Percentiles rank a stretch among this genome's conserved stretches.
Conservation (phyloP, 2,113 vertebrate species). For the Pongo pygmaeus region DNA sequence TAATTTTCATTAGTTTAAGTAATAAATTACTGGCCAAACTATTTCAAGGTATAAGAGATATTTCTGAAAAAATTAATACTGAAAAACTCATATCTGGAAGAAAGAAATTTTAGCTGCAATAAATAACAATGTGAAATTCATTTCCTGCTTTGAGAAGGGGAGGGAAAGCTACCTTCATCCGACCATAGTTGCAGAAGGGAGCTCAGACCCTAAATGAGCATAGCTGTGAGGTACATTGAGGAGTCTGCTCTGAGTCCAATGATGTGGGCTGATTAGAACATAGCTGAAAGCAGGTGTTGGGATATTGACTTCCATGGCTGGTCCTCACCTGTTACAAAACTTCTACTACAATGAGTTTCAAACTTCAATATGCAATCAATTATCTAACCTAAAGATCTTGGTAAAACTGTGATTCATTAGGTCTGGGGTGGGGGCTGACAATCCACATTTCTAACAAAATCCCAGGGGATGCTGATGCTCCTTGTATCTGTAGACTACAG, state of each 20-base stretch:
- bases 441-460: not conserved
- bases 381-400: not conserved
- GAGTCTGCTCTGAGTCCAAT: not conserved
- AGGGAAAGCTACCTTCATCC: not conserved
- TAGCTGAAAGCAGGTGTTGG: not conserved
- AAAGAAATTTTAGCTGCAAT: not conserved
- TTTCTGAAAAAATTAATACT: not conserved
- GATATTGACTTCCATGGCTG: not conserved
- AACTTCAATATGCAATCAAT: not conserved
- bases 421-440: not conserved
- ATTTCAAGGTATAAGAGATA: not conserved
- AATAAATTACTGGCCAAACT: not conserved
- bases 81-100: not conserved
- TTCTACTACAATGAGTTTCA: not conserved
- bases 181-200: not conserved
- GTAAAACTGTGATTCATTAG: not conserved
- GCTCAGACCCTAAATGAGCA: not conserved
- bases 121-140: not conserved
- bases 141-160: not conserved
- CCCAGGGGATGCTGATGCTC: not conserved
- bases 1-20: conserved; percentile 7
- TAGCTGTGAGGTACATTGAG: not conserved
- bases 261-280: not conserved
- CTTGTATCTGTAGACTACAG: no score
- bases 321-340: not conserved